These are phyloP conservation scores for Bergia puertoricense DNA, from an alignment of 92 coral and sea anemone species.

Conservation along the genomic window DNA sequence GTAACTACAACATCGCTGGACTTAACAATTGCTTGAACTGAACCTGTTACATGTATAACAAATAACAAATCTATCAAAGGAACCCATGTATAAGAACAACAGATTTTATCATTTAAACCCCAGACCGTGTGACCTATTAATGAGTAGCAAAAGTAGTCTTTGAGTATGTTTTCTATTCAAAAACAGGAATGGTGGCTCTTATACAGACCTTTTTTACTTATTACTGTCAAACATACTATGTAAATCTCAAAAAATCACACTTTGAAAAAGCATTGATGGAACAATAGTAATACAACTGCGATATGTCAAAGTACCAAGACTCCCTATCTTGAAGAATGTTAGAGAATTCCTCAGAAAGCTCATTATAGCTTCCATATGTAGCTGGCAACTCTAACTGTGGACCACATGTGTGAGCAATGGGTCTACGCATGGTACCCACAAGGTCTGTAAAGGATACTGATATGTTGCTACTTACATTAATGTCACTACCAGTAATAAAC, in stretches of 20 bases:
- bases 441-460: slow-evolving; percentile 25
- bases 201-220: too few species aligned
- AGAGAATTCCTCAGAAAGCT: slow-evolving; percentile 21
- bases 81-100: too few species aligned
- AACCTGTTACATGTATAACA: too few species aligned
- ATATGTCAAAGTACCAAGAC: slow-evolving; percentile 18
- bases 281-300: slow-evolving; percentile 1
- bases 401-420: slow-evolving; percentile 1
- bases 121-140: too few species aligned
- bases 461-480: background rate
- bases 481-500: background rate
- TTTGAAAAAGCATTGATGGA: background rate
- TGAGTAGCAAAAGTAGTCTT: too few species aligned
- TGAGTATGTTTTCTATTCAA: background rate
- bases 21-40: background rate
- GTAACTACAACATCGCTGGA: slow-evolving; percentile 7
- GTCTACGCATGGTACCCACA: background rate
- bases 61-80: too few species aligned
- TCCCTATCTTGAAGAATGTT: slow-evolving; percentile 20
- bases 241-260: background rate
- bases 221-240: background rate
- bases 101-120: too few species aligned
- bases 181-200: background rate
- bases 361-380: slow-evolving; percentile 12
- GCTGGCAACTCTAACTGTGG: slow-evolving; percentile 22